Percentiles rank a stretch among this genome's conserved stretches.
phyloP scores from a whole-genome alignment of 2,888 invertebrate species.

The Anorthoa munda region DNA sequence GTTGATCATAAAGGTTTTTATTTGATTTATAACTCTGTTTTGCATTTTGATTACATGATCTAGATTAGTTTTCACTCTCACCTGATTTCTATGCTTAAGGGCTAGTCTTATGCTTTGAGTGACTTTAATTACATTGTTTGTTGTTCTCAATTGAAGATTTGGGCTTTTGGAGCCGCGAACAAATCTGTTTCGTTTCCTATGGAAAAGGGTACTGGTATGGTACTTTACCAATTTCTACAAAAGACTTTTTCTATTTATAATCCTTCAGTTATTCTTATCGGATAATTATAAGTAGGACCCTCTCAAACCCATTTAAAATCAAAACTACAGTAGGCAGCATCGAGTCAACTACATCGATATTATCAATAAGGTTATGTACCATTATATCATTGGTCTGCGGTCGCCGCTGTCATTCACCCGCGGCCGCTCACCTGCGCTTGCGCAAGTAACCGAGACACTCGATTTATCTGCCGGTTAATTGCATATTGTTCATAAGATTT shows the following conservation, averaged over 20 bases:
- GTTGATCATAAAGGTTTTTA: conserved; percentile 26
- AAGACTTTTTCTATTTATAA: background rate
- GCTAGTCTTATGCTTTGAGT: background rate
- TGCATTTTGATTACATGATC: conserved; percentile 43
- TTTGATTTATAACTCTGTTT: conserved; percentile 53
- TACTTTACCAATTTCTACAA: background rate
- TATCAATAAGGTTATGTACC: conserved; percentile 55
- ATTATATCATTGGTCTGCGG: conserved; percentile 58
- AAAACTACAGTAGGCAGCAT: conserved; percentile 10
- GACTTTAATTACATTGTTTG: background rate
- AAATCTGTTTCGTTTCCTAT: background rate
- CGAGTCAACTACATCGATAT: conserved; percentile 12
- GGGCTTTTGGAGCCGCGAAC: background rate
- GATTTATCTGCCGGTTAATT: conserved; percentile 56
- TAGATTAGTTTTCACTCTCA: conserved; percentile 17
- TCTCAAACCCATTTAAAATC: background rate
- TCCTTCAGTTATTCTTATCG: background rate
- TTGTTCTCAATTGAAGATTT: background rate
- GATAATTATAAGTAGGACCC: background rate
- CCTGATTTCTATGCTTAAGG: conserved; percentile 18
- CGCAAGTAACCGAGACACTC: conserved; percentile 59
- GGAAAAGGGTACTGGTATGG: no score
- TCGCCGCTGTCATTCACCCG: conserved; percentile 63
- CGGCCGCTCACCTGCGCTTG: conserved; percentile 61
- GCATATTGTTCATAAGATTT: conserved; percentile 54